Evolutionary conservation across 2,113 vertebrate species (phyloP).

Genomic region (Pollachius pollachius): DNA sequence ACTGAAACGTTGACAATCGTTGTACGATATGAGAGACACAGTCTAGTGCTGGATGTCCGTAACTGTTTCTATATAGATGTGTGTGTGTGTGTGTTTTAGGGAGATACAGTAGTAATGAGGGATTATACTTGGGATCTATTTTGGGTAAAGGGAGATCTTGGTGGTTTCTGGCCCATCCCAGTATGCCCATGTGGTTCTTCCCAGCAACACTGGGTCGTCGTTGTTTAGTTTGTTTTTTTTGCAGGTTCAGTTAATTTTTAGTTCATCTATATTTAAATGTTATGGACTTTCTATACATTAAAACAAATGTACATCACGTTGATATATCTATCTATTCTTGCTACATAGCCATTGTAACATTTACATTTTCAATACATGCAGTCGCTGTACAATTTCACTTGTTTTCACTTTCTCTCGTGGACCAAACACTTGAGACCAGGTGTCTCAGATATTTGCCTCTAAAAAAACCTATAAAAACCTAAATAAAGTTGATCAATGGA

Average conservation of each 20-base stretch:
- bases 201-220: constrained; percentile 8
- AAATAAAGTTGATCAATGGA: constrained; percentile 19
- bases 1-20: too few species aligned
- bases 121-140: neutral
- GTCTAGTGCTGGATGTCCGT: too few species aligned
- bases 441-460: too few species aligned
- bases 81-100: too few species aligned
- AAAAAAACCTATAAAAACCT: constrained; percentile 14
- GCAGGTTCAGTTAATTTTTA: constrained; percentile 46
- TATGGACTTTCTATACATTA: constrained; percentile 19
- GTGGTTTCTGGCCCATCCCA: neutral
- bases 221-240: constrained; percentile 18
- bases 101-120: too few species aligned
- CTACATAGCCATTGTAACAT: constrained; percentile 54
- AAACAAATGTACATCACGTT: constrained; percentile 31
- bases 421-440: constrained; percentile 33
- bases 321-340: constrained; percentile 53
- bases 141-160: neutral
- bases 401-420: constrained; percentile 52
- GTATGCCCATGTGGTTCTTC: too few species aligned
- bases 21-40: too few species aligned
- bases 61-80: too few species aligned
- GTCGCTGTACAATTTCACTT: constrained; percentile 50
- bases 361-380: constrained; percentile 61
- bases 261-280: neutral